These are phyloP conservation scores for Synanthedon andrenaeformis DNA, from an alignment of 2,888 invertebrate species.

Conservation along the genomic window DNA sequence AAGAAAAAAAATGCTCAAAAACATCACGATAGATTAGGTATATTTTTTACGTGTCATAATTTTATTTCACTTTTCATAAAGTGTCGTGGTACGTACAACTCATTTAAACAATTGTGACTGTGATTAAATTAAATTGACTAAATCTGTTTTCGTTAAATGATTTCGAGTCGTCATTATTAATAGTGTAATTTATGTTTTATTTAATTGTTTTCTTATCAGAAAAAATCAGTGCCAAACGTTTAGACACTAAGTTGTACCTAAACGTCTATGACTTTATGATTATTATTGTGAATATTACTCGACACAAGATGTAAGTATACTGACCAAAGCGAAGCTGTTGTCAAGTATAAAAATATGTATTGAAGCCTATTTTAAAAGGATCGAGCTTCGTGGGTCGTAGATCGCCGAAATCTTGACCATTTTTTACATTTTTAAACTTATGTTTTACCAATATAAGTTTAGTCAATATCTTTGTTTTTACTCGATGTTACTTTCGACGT, in stretches of 20 bases:
- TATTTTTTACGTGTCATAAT: conserved; percentile 67
- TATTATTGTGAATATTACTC: conserved; percentile 43
- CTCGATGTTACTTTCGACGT: conserved; percentile 48
- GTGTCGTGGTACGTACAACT: conserved; percentile 58
- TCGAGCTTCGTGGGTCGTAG: conserved; percentile 54
- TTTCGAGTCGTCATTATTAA: conserved; percentile 42
- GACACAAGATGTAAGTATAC: conserved; percentile 20
- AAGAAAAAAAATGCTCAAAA: conserved; percentile 61
- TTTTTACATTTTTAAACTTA: conserved; percentile 51
- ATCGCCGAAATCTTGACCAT: conserved; percentile 71
- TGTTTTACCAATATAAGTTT: conserved; percentile 68
- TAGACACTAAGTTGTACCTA: conserved; percentile 60
- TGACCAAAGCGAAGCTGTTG: conserved; percentile 54
- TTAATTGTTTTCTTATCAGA: conserved; percentile 43
- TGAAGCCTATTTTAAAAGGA: not conserved
- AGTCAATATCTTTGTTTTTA: conserved; percentile 65
- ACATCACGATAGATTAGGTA: conserved; percentile 53
- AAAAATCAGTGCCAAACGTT: conserved; percentile 62
- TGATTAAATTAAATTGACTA: conserved; percentile 57
- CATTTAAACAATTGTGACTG: conserved; percentile 59
- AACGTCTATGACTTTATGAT: conserved; percentile 56
- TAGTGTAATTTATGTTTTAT: conserved; percentile 33
- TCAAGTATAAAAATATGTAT: conserved; percentile 1
- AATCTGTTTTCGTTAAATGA: conserved; percentile 34
- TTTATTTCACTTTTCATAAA: conserved; percentile 44